phyloP scores from a whole-genome alignment of 2,113 vertebrate genomes.

The Mungos mungo region DNA sequence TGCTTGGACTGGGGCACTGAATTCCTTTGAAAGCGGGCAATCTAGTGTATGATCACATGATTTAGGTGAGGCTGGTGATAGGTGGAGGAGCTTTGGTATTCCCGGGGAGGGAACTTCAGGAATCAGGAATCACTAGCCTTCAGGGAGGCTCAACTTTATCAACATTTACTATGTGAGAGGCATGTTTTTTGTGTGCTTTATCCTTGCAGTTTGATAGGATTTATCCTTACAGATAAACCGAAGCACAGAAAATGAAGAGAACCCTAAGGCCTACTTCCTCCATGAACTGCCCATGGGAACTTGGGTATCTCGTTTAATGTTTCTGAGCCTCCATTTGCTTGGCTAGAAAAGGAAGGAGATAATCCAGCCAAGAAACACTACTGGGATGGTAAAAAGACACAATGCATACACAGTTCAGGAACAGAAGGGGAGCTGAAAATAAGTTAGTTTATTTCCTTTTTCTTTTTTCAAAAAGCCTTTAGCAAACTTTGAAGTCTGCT shows the following conservation, averaged over 20 bases:
- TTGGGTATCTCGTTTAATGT: background rate
- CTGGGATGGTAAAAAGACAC: background rate
- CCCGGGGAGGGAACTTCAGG: background rate
- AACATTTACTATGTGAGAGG: background rate
- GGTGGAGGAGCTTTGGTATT: background rate
- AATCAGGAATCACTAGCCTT: background rate
- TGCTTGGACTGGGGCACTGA: background rate
- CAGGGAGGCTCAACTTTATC: background rate
- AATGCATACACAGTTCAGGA: rapidly evolving
- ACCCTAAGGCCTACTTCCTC: background rate
- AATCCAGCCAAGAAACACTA: background rate
- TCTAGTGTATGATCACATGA: rapidly evolving
- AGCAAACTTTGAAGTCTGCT: background rate
- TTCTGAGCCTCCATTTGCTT: background rate
- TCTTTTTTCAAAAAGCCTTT: background rate
- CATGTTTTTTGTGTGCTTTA: background rate
- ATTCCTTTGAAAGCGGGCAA: background rate
- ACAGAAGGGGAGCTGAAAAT: background rate
- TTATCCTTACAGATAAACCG: background rate
- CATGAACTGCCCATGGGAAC: background rate
- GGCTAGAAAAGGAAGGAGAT: background rate
- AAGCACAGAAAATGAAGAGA: background rate
- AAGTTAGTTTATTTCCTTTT: background rate
- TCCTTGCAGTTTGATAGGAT: background rate
- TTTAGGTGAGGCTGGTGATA: background rate